These are phyloP conservation scores for Synanthedon andrenaeformis DNA, from an alignment of 2,888 invertebrate species.

Conservation along the genomic window DNA sequence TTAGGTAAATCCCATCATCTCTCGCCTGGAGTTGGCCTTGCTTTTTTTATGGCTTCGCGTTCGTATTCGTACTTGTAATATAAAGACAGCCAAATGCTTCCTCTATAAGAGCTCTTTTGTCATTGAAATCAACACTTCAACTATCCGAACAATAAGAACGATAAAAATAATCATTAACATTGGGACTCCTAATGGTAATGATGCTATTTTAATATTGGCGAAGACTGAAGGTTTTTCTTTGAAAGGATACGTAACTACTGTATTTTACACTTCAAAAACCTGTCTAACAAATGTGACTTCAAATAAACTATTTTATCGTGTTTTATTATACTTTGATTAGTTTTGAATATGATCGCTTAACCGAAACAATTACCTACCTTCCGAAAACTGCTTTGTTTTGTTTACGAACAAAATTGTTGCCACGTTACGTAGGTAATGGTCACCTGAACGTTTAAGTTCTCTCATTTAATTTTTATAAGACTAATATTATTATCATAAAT, in stretches of 20 bases:
- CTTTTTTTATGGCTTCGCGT: conserved; percentile 7
- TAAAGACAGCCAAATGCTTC: conserved; percentile 14
- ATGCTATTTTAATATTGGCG: conserved; percentile 1
- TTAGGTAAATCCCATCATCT: conserved; percentile 58
- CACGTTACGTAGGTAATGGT: neutral
- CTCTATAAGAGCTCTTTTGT: conserved; percentile 29
- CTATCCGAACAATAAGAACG: conserved; percentile 21
- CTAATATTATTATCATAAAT: too few species aligned
- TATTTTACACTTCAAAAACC: neutral
- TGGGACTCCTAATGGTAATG: conserved; percentile 23
- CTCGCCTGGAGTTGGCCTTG: conserved; percentile 34
- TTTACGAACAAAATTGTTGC: neutral
- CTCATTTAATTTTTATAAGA: too few species aligned
- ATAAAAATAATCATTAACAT: conserved; percentile 14
- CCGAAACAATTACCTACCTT: neutral
- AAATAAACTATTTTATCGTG: too few species aligned
- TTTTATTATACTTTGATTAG: too few species aligned
- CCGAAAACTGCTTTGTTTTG: neutral
- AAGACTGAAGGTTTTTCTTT: conserved; percentile 14
- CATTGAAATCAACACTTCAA: conserved; percentile 18
- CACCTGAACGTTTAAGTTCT: neutral
- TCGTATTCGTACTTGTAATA: neutral
- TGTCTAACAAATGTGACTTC: too few species aligned
- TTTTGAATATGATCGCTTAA: too few species aligned
- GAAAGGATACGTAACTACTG: conserved; percentile 22